Evolutionary conservation across 2,113 vertebrate species (phyloP).

Genomic region (Thomomys bottae): DNA sequence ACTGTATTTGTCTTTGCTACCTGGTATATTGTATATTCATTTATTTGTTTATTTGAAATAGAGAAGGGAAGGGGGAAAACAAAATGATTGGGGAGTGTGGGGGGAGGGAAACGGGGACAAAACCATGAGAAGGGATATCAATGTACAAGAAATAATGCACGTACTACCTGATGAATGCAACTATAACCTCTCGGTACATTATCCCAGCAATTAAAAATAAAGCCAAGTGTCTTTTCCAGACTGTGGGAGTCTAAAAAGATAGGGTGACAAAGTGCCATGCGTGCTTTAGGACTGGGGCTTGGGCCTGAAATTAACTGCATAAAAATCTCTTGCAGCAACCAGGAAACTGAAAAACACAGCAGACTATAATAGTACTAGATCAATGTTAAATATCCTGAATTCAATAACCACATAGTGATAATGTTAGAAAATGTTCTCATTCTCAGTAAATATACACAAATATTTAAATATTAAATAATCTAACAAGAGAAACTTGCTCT

Average conservation of each 20-base stretch:
- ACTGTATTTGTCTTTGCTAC: too few relatives aligned
- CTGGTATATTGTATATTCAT: too few relatives aligned
- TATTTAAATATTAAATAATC: not conserved
- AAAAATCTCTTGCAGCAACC: not conserved
- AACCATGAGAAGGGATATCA: too few relatives aligned
- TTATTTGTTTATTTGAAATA: too few relatives aligned
- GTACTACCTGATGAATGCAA: too few relatives aligned
- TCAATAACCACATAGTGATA: not conserved
- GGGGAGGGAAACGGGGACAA: too few relatives aligned
- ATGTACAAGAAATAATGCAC: too few relatives aligned
- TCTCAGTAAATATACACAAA: not conserved
- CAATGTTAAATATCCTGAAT: not conserved
- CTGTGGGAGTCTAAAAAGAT: not conserved
- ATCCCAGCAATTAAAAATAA: too few relatives aligned
- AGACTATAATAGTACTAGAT: not conserved
- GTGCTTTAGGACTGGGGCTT: not conserved
- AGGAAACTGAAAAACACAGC: not conserved
- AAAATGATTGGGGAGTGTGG: too few relatives aligned
- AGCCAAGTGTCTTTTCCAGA: not conserved
- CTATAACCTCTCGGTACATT: too few relatives aligned
- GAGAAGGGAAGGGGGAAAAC: too few relatives aligned
- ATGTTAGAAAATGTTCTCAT: not conserved
- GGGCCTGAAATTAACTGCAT: not conserved
- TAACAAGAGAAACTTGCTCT: not conserved
- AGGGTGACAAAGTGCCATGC: fast-evolving